Evolutionary conservation across 2,113 vertebrate species (phyloP).

Genomic region (Cisticola juncidis): DNA sequence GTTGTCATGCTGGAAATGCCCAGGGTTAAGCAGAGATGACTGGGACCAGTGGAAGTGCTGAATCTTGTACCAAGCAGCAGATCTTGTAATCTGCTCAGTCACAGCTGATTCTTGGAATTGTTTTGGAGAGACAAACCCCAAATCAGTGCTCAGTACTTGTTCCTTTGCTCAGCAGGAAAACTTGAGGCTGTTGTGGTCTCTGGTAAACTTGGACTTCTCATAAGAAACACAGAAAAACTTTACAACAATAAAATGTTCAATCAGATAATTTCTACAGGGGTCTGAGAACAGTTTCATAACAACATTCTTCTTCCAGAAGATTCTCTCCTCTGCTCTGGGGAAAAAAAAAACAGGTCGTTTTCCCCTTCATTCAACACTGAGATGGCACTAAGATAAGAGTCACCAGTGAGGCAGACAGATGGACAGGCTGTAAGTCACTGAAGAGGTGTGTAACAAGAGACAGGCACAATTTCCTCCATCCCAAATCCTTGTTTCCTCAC

Average conservation of each 20-base stretch:
- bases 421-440: not conserved
- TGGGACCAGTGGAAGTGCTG: not conserved
- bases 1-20: not conserved
- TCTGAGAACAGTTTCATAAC: not conserved
- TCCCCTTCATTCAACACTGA: not conserved
- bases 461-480: not conserved
- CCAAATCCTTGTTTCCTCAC: not conserved
- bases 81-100: not conserved
- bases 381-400: not conserved
- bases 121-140: not conserved
- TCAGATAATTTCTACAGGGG: not conserved
- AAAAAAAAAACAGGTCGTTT: not conserved
- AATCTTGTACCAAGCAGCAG: not conserved
- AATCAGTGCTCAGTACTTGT: not conserved
- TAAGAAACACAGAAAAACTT: not conserved
- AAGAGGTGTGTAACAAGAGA: not conserved
- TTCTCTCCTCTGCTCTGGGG: not conserved
- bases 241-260: not conserved
- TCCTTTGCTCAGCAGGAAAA: not conserved
- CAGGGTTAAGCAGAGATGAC: not conserved
- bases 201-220: not conserved
- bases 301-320: not conserved
- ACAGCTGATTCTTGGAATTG: not conserved
- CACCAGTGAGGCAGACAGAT: not conserved
- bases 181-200: not conserved